Evolutionary conservation across 2,888 invertebrate genomes (phyloP).

Genomic region (Argyresthia albistria): DNA sequence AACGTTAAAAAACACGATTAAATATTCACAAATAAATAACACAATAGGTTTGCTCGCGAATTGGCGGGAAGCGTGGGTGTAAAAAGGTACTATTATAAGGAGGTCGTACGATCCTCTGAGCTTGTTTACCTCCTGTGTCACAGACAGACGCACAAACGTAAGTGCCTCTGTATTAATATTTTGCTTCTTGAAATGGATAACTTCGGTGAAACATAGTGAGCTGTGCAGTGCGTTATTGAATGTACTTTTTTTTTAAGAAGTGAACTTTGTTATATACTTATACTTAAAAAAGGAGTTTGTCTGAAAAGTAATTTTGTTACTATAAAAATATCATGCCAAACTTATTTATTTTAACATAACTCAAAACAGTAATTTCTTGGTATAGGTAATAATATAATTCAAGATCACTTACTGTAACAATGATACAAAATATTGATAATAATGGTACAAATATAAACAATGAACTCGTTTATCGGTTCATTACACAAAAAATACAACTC

Average conservation of each 20-base stretch:
- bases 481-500: neutral
- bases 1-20: neutral
- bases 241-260: neutral
- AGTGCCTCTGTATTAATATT: conserved; percentile 28
- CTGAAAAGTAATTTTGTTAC: no score
- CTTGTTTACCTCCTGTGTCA: conserved; percentile 45
- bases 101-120: conserved; percentile 21
- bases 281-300: neutral
- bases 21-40: neutral
- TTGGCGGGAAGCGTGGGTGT: conserved; percentile 45
- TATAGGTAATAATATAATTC: no score
- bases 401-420: no score
- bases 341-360: no score
- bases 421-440: no score
- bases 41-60: neutral
- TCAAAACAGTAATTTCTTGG: neutral
- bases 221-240: conserved; percentile 6
- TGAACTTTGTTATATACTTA: neutral
- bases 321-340: no score
- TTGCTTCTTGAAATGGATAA: neutral
- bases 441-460: neutral
- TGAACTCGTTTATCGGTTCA: neutral
- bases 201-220: neutral
- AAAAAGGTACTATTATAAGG: conserved; percentile 40
- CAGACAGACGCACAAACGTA: conserved; percentile 47